phyloP scores from a whole-genome alignment of 2,113 vertebrate species.

The Halcyon malimbica region DNA sequence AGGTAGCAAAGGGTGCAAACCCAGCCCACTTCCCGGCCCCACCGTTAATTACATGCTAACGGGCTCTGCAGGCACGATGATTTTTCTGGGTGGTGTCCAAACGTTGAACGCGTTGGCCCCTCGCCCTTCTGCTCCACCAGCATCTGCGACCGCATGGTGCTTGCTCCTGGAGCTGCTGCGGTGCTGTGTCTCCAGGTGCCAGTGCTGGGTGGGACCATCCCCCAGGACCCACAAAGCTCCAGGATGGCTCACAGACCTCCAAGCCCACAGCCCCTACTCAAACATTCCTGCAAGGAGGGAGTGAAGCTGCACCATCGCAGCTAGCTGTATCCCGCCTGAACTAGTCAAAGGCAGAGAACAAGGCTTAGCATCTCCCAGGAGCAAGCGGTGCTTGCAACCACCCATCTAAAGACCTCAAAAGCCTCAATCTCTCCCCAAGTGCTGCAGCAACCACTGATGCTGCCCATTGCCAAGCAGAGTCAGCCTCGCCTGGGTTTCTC shows the following conservation, averaged over 20 bases:
- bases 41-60: background rate
- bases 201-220: background rate
- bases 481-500: background rate
- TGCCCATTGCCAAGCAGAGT: rapidly evolving
- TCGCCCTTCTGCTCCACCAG: rapidly evolving
- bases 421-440: background rate
- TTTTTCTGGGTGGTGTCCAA: background rate
- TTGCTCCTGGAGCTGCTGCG: rapidly evolving
- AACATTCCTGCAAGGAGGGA: background rate
- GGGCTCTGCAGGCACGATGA: rapidly evolving
- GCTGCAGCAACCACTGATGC: background rate
- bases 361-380: background rate
- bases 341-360: background rate
- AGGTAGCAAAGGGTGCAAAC: background rate
- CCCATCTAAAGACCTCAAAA: background rate
- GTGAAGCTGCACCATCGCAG: background rate
- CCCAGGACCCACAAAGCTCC: background rate
- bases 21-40: rapidly evolving
- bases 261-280: background rate
- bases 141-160: rapidly evolving
- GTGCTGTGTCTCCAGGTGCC: rapidly evolving
- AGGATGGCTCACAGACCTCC: background rate
- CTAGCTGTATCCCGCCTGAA: background rate
- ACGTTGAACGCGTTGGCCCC: rapidly evolving
- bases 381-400: rapidly evolving